Conservation (phyloP, 23 tunicate species). For the Diplosoma virens region DNA sequence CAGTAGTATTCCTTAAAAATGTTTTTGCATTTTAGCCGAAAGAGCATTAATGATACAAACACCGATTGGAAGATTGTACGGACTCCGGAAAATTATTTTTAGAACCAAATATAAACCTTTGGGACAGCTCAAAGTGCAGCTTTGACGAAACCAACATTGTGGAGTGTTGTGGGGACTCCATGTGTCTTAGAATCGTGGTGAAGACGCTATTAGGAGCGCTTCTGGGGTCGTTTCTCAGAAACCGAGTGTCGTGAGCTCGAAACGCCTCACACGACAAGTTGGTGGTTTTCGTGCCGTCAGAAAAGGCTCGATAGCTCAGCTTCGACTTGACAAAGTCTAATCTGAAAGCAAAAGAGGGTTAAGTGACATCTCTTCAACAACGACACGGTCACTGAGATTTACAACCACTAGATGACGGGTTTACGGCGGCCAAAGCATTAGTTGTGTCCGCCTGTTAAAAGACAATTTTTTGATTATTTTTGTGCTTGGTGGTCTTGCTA, state of each 20-base stretch:
- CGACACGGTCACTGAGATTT: too few relatives aligned
- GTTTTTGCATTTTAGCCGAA: too few relatives aligned
- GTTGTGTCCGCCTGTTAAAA: too few relatives aligned
- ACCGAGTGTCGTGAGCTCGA: constrained; percentile 75
- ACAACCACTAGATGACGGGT: too few relatives aligned
- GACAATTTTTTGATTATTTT: too few relatives aligned
- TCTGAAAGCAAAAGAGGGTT: constrained; percentile 30
- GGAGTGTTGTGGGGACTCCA: background rate
- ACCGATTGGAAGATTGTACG: too few relatives aligned
- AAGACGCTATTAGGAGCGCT: constrained; percentile 34
- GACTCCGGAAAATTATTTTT: too few relatives aligned
- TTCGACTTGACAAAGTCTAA: constrained; percentile 80
- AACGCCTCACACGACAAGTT: constrained; percentile 85
- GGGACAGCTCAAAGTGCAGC: constrained; percentile 63
- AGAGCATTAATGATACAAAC: too few relatives aligned
- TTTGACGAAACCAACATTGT: background rate
- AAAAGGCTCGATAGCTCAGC: constrained; percentile 62
- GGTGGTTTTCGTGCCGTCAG: constrained; percentile 66
- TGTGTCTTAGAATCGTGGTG: constrained; percentile 54
- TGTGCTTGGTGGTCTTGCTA: too few relatives aligned
- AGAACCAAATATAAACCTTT: constrained; percentile 31
- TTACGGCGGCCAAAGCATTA: too few relatives aligned
- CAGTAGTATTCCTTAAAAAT: too few relatives aligned
- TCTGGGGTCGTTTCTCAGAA: background rate
- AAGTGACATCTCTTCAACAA: too few relatives aligned